Base-by-base conservation (phyloP, 2,797 vertebrate genomes). In the Enteromius radiatus region DNA sequence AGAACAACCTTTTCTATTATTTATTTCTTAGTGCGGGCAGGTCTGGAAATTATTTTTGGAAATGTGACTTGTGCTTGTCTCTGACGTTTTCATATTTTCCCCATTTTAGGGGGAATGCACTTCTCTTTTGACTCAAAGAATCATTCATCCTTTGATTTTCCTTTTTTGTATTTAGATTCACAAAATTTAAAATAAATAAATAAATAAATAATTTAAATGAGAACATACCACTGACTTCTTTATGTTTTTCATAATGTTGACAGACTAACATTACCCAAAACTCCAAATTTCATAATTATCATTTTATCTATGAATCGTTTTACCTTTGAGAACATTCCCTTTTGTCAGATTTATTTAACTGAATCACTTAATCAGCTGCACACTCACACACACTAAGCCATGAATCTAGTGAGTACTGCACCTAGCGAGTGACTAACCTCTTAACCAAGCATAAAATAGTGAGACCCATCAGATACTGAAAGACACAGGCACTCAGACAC, bases 341-440 rank as follows among this genome's bases (percentile, higher is more conserved):
- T 61, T 36, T 52, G 14, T 52, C n/a, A 56, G 54, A 74, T 54
- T 11, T 65, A 56, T 3, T 1, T 47, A 56, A 65, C 63, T 54
- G 23, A 11, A 3, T 56, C 54, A 10, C n/a, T 56, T 41, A 28
- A 49, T 76, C 36, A 82, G 38, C 43, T 21, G 38, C 74, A 23
- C 71, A 41, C 63, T 59, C 28, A 47, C 36, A 36, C n/a, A 47
- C 47, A 28, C 63, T 73, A 68, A 80, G 78, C 73, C 73, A 76
- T 33, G 64, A 54, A 77, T 78, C 31, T 49, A n/a, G 19, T 69
- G 59, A 77, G 78, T 73, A 78, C 75, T 84, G 80, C 52, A 75
- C 59, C 28, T 56, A 45, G 76, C 41, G 69, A 86, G 68, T 79
- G 79, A 79, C 63, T 63, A 75, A 80, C 33, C 12, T 38, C 21